phyloP scores from a whole-genome alignment of 2,888 invertebrate genomes.

The Drosophila eohydei region DNA sequence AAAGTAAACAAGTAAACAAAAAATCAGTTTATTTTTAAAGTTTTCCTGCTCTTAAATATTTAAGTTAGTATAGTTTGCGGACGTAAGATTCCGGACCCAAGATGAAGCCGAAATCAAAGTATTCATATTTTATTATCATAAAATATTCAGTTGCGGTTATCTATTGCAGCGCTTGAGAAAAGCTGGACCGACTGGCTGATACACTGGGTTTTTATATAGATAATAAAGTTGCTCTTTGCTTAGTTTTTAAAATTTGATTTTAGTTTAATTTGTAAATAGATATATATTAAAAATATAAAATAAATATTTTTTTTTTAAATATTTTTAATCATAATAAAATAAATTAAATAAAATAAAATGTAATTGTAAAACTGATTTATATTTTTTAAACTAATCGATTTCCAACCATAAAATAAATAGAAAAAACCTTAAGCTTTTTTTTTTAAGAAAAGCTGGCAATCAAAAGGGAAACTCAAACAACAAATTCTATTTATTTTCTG shows the following conservation, averaged over 20 bases:
- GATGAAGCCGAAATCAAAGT: slow-evolving; percentile 3
- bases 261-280: no score
- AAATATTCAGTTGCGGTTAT: slow-evolving; percentile 7
- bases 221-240: neutral
- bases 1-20: slow-evolving; percentile 3
- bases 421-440: neutral
- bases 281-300: neutral
- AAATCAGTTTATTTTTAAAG: neutral
- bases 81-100: neutral
- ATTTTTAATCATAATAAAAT: no score
- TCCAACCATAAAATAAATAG: neutral
- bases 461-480: slow-evolving; percentile 33
- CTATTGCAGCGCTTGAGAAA: neutral
- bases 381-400: no score
- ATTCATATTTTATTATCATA: neutral
- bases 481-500: slow-evolving; percentile 45
- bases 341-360: no score
- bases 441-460: slow-evolving; percentile 5
- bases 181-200: neutral
- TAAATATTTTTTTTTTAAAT: no score
- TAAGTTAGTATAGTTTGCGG: neutral
- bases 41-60: neutral
- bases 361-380: no score
- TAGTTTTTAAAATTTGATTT: no score
- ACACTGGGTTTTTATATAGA: neutral